Conservation (phyloP, 2,888 invertebrate species). For the Callyntrura sp. region DNA sequence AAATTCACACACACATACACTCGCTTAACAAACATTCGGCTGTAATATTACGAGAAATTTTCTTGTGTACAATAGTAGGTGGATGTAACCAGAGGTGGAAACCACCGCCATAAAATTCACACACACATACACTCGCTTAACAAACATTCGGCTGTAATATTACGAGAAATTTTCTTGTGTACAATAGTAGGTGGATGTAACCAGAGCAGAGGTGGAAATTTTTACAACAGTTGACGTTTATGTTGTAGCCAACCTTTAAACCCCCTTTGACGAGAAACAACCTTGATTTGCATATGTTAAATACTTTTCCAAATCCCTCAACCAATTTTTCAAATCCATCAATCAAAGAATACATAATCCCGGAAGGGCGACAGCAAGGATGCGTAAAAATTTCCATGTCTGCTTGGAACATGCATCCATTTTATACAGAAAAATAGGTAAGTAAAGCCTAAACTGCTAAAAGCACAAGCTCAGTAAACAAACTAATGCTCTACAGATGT, state of each 20-base stretch:
- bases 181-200: no score
- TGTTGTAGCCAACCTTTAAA: no score
- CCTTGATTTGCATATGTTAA: no score
- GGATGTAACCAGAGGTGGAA: no score
- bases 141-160: background rate
- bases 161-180: no score
- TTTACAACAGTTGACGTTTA: no score
- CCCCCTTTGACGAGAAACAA: no score
- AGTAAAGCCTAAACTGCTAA: constrained; percentile 42
- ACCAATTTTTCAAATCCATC: no score
- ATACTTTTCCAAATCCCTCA: no score
- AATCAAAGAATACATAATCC: background rate
- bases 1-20: constrained; percentile 52
- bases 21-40: background rate
- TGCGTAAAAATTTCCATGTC: no score
- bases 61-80: no score
- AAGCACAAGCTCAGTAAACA: constrained; percentile 45
- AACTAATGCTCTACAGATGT: constrained; percentile 20
- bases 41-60: no score
- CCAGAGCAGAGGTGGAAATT: background rate
- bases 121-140: background rate
- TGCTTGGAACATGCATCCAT: background rate
- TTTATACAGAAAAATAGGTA: background rate
- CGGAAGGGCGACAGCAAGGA: background rate
- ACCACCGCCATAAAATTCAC: constrained; percentile 49